Base-by-base conservation (phyloP, 2,888 invertebrate species). In the Pseudanteris insignis region DNA sequence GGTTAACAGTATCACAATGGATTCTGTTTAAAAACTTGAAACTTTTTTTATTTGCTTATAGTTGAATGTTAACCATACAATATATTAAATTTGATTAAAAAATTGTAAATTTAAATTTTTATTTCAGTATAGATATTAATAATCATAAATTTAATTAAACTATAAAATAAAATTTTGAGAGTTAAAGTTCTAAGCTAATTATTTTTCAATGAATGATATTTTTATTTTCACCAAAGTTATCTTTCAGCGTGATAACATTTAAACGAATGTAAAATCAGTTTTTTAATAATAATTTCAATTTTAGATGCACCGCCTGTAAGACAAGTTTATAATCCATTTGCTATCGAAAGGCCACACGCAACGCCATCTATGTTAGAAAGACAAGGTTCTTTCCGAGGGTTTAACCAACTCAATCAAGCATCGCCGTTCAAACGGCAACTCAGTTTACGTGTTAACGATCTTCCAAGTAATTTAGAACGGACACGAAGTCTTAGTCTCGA, bases 391-490 rank as follows among this genome's bases (percentile, higher is more conserved):
- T 95, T 96, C 84, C 86, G 96, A 44, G 94, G 94, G 37, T 92
- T 96, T 81, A 87, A 89, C 70, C 91, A 91, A 73, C 83, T 89
- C 26, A 88, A 88, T 69, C 89, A 84, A 81, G 91, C 90, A 74
- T 94, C 94, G 10, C 97, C 91, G 61, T 98, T 94, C 83, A 97
- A 98, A 83, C 86, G 97, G 32, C 96, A 97, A 81, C 89, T 96
- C 85, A 97, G 96, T 62, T 85, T 97, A 66, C 89, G 96, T 63
- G 89, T 96, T 71, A 93, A 91, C 79, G 96, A 97, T 84, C 86
- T 97, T 81, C 96, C 97, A 55, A 96, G 96, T 73, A 96, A 94
- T 78, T 83, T 96, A 71, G 95, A 96, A 82, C 87, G 97, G 47
- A 81, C 82, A 36, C 79, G 82, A 38, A 82, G 82, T 44, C 81